Percentiles rank a stretch among this genome's conserved stretches.
Evolutionary conservation across 2,113 vertebrate genomes (phyloP).

Genomic region (Pelecanoides urinatrix): DNA sequence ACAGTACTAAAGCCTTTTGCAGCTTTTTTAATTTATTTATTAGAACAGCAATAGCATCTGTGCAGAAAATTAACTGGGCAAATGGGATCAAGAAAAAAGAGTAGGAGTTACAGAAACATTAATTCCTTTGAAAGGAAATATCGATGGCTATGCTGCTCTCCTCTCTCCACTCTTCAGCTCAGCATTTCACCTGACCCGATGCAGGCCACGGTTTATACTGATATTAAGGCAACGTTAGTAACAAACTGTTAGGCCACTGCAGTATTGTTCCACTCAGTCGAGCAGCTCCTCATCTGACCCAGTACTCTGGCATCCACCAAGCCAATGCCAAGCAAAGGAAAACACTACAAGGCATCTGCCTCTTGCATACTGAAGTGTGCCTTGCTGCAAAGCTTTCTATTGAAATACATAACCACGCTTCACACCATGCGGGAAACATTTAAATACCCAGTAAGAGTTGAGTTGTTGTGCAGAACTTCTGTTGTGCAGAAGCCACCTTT

Average conservation of each 20-base stretch:
- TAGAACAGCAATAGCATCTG: not conserved
- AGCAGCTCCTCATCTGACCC: not conserved
- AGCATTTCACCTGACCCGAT: not conserved
- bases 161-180: not conserved
- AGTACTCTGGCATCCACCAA: not conserved
- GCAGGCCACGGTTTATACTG: not conserved
- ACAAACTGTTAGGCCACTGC: not conserved
- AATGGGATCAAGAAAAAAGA: not conserved
- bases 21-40: not conserved
- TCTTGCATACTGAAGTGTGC: fast-evolving
- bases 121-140: not conserved
- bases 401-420: not conserved
- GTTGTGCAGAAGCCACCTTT: not conserved
- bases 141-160: not conserved
- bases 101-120: not conserved
- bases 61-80: not conserved
- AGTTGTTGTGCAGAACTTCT: not conserved
- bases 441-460: not conserved
- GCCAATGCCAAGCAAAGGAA: not conserved
- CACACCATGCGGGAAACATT: not conserved
- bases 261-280: not conserved
- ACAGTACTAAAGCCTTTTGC: not conserved
- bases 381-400: not conserved
- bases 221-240: not conserved
- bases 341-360: not conserved